phyloP scores from a whole-genome alignment of 2,888 invertebrate genomes.

The Gasteruption jaculator region DNA sequence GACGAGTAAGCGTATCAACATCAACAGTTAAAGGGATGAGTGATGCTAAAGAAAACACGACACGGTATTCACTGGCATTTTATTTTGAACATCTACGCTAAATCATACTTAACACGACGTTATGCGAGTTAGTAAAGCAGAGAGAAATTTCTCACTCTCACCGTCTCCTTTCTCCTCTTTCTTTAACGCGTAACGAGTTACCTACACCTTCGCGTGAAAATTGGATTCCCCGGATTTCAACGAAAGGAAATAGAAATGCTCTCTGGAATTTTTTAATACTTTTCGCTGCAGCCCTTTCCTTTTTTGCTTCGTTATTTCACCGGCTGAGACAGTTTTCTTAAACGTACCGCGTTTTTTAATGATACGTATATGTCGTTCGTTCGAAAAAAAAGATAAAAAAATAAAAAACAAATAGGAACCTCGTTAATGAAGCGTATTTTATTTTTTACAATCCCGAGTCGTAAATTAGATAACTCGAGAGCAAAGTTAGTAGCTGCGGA shows the following conservation, averaged over 20 bases:
- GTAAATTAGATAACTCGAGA: no score
- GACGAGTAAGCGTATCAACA: constrained; percentile 25
- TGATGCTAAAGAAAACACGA: constrained; percentile 23
- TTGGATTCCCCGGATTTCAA: constrained; percentile 31
- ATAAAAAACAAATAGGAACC: no score
- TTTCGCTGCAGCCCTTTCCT: no score
- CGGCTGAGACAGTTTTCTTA: no score
- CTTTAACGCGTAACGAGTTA: constrained; percentile 25
- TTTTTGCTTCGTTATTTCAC: no score
- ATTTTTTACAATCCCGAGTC: no score
- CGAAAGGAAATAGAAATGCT: no score
- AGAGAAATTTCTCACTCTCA: constrained; percentile 4
- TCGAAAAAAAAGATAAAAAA: no score
- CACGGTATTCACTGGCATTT: constrained; percentile 18
- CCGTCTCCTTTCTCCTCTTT: constrained; percentile 10
- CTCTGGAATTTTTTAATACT: constrained; percentile 36
- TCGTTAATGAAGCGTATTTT: no score
- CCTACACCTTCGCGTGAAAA: constrained; percentile 24
- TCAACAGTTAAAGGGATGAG: constrained; percentile 26
- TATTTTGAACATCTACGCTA: constrained; percentile 25
- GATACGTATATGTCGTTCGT: no score
- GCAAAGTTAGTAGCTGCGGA: no score
- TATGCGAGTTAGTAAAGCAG: background rate
- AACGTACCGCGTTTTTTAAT: no score
- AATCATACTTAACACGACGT: constrained; percentile 27